Base-by-base conservation (phyloP, 2,888 invertebrate species). In the Alsophila aescularia region DNA sequence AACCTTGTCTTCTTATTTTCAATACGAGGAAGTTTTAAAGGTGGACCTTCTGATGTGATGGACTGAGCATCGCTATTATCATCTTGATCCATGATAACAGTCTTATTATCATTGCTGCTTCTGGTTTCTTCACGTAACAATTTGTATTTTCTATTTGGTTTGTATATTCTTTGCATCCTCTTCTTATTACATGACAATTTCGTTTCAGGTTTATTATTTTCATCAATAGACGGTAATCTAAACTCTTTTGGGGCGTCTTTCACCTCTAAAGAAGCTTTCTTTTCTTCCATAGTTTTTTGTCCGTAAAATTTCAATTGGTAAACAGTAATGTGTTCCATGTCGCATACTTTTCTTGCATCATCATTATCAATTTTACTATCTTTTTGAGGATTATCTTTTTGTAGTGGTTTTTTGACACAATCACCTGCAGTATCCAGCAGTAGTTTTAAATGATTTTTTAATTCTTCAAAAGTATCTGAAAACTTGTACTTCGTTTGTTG, bases 11-110 rank as follows among this genome's bases (percentile, higher is more conserved):
- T 58, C 75, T 80, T 88, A 34, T 69, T 75, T 65, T 90, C 90
- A 52, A 91, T 90, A 61, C 87, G 82, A 41, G 91, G 91, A 49
- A 91, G 69, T 70, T 90, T 91, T 32, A 91, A 63, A n/a, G 86
- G 89, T 7, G 90, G 90, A 6, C 82, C 83, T 60, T 87, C 90
- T 9, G 78, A 81, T 12, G 78, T 72, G 52, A 83, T 71, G 0
- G 87, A 87, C 48, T 78, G 81, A 42, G 34, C 62, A 64, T 90
- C 88, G 58, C 85, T 87, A 57, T 77, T 77, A 29, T 83, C 83
- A 42, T 77, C 78, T 43, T 40, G 67, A 18, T 81, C 77, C 8
- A 86, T 75, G 49, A 88, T 87, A 67, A 85, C 89, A 1, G 89
- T 88, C 69, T 81, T 69, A 68, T 83, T 80, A 48, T 87, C 81